Conservation (phyloP, 2,113 vertebrate species). For the Calyptommatus sinebrachiatus region DNA sequence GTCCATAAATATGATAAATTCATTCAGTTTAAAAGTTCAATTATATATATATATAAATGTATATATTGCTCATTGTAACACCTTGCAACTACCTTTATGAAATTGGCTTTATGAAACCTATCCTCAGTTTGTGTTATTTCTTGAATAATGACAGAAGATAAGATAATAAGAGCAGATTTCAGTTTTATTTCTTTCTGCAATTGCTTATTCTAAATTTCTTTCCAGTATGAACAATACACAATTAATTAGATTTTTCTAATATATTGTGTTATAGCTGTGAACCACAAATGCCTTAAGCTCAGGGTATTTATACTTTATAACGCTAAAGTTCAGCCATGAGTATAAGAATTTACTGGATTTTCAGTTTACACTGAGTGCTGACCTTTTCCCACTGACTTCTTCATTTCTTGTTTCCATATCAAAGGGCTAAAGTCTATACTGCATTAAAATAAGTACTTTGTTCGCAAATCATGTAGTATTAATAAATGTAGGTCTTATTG, state of each 20-base stretch:
- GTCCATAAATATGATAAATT: constrained; percentile 37
- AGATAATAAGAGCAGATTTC: constrained; percentile 17
- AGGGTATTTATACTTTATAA: not conserved
- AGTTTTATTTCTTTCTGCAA: constrained; percentile 15
- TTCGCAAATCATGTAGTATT: constrained; percentile 50
- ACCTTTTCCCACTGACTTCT: constrained; percentile 21
- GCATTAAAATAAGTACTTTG: constrained; percentile 41
- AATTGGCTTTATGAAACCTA: constrained; percentile 32
- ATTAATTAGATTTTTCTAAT: not conserved
- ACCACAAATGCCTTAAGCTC: constrained; percentile 3
- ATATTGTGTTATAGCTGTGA: constrained; percentile 1
- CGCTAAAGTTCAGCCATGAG: constrained; percentile 11
- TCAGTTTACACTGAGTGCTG: constrained; percentile 12
- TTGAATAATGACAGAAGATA: constrained; percentile 18
- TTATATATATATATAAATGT: constrained; percentile 36
- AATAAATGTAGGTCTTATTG: constrained; percentile 47
- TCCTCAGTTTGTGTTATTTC: constrained; percentile 60
- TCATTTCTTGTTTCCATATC: constrained; percentile 31
- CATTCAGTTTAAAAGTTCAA: constrained; percentile 44
- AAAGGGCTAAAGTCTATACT: constrained; percentile 44
- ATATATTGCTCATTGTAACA: constrained; percentile 34
- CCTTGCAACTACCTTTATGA: constrained; percentile 30
- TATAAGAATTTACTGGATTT: constrained; percentile 15
- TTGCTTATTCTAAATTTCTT: constrained; percentile 13
- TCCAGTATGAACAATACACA: not conserved